A percentile compares a stretch with the other conserved stretches of the same genome.
These are phyloP conservation scores for Myiozetetes cayanensis DNA, from an alignment of 2,113 vertebrate genomes.

Conservation along the genomic window DNA sequence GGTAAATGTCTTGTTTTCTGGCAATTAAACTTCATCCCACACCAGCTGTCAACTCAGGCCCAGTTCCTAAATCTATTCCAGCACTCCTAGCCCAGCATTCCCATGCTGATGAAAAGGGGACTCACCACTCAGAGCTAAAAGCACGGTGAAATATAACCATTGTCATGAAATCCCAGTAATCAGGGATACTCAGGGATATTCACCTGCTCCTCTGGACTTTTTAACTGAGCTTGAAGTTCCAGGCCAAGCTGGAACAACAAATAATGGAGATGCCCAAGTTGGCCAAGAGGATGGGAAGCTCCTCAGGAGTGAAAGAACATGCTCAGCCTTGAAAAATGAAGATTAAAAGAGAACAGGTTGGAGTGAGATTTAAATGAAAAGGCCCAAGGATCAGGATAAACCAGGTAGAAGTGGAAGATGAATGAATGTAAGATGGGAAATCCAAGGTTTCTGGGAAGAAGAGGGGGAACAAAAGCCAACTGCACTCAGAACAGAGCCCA, in stretches of 20 bases:
- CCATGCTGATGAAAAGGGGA: background rate
- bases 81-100: background rate
- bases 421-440: background rate
- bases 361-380: background rate
- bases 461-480: background rate
- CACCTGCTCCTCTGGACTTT: background rate
- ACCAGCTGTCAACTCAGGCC: background rate
- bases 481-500: background rate
- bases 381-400: background rate
- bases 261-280: background rate
- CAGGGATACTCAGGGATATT: background rate
- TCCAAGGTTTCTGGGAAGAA: background rate
- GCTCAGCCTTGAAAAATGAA: background rate
- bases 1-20: background rate
- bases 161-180: background rate
- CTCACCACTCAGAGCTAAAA: background rate
- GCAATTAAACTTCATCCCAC: background rate
- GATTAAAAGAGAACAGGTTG: background rate
- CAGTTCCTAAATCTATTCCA: background rate
- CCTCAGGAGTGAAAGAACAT: background rate
- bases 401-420: background rate
- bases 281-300: background rate
- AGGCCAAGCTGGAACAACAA: background rate
- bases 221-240: background rate
- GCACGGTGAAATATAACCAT: background rate